Evolutionary conservation across 2,113 vertebrate species (phyloP), one percentile per base, ranked within the genome.

Genomic region (Chaetodon auriga): DNA sequence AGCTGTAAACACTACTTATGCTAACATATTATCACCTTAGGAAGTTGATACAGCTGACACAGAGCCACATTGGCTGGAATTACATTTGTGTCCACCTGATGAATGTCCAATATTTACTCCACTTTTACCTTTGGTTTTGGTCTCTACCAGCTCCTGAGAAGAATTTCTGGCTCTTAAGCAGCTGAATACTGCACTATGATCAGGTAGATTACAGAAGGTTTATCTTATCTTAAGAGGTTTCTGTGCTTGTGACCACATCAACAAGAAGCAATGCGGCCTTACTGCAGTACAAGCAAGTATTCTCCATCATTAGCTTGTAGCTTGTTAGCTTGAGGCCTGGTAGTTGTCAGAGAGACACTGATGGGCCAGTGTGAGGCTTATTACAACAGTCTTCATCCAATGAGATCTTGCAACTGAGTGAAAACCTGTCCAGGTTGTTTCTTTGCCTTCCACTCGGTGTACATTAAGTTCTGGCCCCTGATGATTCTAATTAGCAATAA

Each of bases 401-500:
- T 65, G 19, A 43, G 38, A 43, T 60, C 8, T 8, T 23, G 35
- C 68, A 66, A 60, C 43, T 4, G 23, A 54, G 12, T 21, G 12
- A 25, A 75, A 68, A 45, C 23, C 10, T 68, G 41, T 53, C 51
- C 43, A 55, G 5, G 0, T 30, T 51, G 10, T 48, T 69, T 55
- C 18, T 53, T n/a, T 68, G 25, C 64, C 57, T 25, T 63, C 46
- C 43, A 38, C 65, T 57, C 15, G 0, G 15, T 57, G 49, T 38
- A 10, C 25, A n/a, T 43, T 69, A 48, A 58, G 30, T 30, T 65
- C 60, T 51, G 62, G 80, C 25, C 53, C 23, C 45, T 13, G 21
- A 12, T 41, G 58, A 78, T 64, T 62, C 21, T 43, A 30, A 82
- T 82, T 75, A 75, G 69, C 43, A 82, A 71, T 65, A 81, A 87